Evolutionary conservation across 2,888 invertebrate genomes (phyloP).

Genomic region (Zeuzera pyrina): DNA sequence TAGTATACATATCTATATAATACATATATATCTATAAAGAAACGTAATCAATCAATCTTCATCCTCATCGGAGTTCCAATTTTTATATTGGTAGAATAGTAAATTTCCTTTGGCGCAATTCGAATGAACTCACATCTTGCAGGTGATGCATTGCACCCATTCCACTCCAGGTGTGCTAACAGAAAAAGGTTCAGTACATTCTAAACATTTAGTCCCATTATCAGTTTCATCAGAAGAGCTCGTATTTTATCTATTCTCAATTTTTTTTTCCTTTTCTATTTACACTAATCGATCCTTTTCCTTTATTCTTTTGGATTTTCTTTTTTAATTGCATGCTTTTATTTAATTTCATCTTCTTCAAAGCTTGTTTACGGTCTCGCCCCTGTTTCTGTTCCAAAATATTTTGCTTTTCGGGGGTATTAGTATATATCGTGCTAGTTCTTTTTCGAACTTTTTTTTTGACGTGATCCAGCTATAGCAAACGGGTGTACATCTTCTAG

Average conservation of each 20-base stretch:
- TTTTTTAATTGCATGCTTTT: background rate
- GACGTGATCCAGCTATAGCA: background rate
- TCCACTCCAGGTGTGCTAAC: slow-evolving; percentile 7
- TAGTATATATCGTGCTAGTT: background rate
- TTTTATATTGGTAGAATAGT: slow-evolving; percentile 3
- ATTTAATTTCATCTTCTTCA: background rate
- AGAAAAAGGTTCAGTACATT: slow-evolving; percentile 9
- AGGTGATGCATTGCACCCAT: slow-evolving; percentile 9
- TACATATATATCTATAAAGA: too few species aligned
- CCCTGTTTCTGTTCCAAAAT: background rate
- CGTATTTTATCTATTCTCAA: background rate
- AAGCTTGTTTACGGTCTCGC: background rate
- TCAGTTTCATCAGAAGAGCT: slow-evolving; percentile 1
- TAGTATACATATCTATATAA: too few species aligned
- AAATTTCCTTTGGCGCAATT: slow-evolving; percentile 1
- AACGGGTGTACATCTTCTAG: background rate
- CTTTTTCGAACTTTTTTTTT: background rate
- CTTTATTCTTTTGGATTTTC: background rate
- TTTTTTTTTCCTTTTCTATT: background rate
- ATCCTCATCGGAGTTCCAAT: too few species aligned
- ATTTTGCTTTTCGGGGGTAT: background rate
- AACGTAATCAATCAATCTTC: too few species aligned
- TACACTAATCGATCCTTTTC: background rate
- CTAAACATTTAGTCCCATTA: slow-evolving; percentile 8
- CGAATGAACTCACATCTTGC: slow-evolving; percentile 6